Conservation (phyloP, 2,113 vertebrate genomes). For the Caranx melampygus region DNA sequence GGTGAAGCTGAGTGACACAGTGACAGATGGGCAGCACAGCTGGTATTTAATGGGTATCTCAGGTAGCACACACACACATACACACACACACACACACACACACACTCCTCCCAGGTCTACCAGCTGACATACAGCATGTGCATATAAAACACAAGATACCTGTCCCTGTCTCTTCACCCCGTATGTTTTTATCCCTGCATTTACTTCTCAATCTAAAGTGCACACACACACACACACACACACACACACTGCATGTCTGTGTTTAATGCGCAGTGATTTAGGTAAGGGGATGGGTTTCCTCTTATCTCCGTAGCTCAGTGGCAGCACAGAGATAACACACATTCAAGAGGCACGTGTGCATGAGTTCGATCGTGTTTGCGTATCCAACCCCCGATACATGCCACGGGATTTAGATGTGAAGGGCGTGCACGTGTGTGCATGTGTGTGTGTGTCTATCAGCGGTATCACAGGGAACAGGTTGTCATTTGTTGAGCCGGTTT, state of each 20-base stretch:
- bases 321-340: constrained; percentile 38
- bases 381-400: constrained; percentile 1
- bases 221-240: not conserved
- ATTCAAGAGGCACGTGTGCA: not conserved
- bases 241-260: not conserved
- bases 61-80: constrained; percentile 33
- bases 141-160: not conserved
- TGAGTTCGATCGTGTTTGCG: constrained; percentile 8
- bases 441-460: not conserved
- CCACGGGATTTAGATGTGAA: constrained; percentile 6
- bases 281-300: constrained; percentile 11
- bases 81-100: not conserved
- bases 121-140: not conserved
- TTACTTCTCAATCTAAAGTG: not conserved
- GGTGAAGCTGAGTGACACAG: not conserved
- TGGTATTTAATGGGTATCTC: constrained; percentile 64
- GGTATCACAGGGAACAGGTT: constrained; percentile 42
- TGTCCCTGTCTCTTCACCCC: not conserved
- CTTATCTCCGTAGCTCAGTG: constrained; percentile 52
- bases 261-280: constrained; percentile 34
- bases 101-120: not conserved
- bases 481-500: constrained; percentile 27
- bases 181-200: constrained; percentile 9
- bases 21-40: constrained; percentile 68
- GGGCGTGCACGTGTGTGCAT: not conserved